These are phyloP conservation scores for Chrysolina haemoptera DNA, from an alignment of 2,888 invertebrate genomes.

Conservation along the genomic window DNA sequence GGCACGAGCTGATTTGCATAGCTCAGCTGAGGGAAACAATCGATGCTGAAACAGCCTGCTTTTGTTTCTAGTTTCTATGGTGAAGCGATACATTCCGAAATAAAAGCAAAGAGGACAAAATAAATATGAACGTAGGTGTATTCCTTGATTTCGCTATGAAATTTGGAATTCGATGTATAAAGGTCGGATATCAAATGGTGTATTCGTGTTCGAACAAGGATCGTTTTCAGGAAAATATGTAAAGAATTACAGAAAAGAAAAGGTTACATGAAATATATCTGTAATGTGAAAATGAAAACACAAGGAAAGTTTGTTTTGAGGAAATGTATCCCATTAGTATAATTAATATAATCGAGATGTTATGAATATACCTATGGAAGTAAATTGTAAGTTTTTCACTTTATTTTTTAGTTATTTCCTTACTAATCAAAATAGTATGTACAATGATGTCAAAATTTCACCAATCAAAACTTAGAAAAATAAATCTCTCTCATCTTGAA, in stretches of 20 bases:
- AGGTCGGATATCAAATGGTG: constrained; percentile 21
- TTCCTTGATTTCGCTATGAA: constrained; percentile 32
- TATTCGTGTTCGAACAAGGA: constrained; percentile 12
- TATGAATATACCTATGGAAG: too few relatives aligned
- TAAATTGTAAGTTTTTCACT: too few relatives aligned
- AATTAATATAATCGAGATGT: too few relatives aligned
- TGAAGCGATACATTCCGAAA: constrained; percentile 29
- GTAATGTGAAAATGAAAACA: not conserved
- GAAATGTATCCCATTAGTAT: too few relatives aligned
- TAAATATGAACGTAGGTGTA: constrained; percentile 24
- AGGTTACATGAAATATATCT: not conserved
- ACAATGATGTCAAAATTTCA: too few relatives aligned
- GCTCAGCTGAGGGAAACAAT: constrained; percentile 70
- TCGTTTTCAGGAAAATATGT: constrained; percentile 9
- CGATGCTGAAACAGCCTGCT: constrained; percentile 60
- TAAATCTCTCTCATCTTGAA: too few relatives aligned
- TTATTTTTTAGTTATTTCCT: too few relatives aligned
- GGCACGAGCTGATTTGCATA: constrained; percentile 70
- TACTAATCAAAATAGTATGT: too few relatives aligned
- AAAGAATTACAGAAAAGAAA: not conserved
- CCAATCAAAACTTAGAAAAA: too few relatives aligned
- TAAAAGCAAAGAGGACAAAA: constrained; percentile 26
- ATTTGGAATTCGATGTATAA: constrained; percentile 33
- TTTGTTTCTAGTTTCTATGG: constrained; percentile 52
- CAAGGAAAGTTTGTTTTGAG: not conserved